A percentile compares a stretch with the other conserved stretches of the same genome.
These are phyloP conservation scores for Crematogaster levior DNA, from an alignment of 2,888 invertebrate genomes.

Conservation along the genomic window DNA sequence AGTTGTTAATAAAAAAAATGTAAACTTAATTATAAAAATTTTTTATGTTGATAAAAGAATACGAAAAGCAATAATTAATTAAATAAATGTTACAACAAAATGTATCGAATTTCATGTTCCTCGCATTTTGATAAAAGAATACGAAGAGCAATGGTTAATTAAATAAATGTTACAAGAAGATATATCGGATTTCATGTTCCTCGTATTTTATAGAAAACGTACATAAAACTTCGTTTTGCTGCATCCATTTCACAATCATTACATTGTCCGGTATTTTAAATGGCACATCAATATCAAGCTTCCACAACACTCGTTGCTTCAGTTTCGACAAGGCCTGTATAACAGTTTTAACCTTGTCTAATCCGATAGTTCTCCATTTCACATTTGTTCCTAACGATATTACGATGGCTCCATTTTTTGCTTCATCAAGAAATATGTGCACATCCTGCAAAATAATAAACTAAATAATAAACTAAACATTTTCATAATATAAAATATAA, in stretches of 20 bases:
- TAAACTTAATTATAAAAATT: neutral
- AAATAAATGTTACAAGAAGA: too few relatives aligned
- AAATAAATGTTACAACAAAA: neutral
- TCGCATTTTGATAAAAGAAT: too few relatives aligned
- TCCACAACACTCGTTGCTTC: constrained; percentile 66
- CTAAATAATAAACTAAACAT: neutral
- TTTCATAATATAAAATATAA: neutral
- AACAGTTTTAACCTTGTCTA: neutral
- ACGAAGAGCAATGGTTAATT: too few relatives aligned
- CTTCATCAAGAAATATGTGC: constrained; percentile 14
- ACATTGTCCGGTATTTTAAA: neutral
- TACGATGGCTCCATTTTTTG: neutral
- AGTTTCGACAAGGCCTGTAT: constrained; percentile 32
- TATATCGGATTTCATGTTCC: too few relatives aligned
- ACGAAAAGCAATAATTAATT: neutral
- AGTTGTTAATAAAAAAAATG: neutral
- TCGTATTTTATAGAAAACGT: too few relatives aligned
- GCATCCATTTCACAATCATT: constrained; percentile 31
- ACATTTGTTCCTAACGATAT: constrained; percentile 36
- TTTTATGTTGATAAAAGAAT: neutral
- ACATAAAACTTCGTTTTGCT: constrained; percentile 30
- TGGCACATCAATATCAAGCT: constrained; percentile 50
- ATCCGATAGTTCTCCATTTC: neutral
- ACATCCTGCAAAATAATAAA: constrained; percentile 15
- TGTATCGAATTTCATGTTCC: neutral